Conservation (phyloP, 2,888 invertebrate genomes). For the Volucella inflata region DNA sequence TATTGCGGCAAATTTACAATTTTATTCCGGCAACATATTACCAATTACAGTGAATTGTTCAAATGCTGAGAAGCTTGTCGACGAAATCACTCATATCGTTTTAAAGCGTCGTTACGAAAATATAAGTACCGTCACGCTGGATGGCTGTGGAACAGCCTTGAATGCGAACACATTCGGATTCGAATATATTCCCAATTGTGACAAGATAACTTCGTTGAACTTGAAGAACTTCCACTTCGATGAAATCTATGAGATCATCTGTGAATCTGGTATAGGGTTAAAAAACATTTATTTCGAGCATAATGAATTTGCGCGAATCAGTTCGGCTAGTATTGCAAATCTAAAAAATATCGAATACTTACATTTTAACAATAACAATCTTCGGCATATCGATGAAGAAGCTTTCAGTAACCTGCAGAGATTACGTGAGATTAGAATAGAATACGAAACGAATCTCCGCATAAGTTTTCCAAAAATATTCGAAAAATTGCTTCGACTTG, state of each 20-base stretch:
- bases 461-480: slow-evolving; percentile 53
- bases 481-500: slow-evolving; percentile 40
- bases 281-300: slow-evolving; percentile 75
- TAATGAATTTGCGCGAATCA: slow-evolving; percentile 79
- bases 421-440: slow-evolving; percentile 64
- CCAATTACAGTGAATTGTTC: slow-evolving; percentile 69
- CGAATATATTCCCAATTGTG: slow-evolving; percentile 80
- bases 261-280: slow-evolving; percentile 70
- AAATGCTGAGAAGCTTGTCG: slow-evolving; percentile 30
- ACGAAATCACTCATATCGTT: slow-evolving; percentile 33
- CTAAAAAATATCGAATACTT: slow-evolving; percentile 76
- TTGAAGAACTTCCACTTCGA: slow-evolving; percentile 79
- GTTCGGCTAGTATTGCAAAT: slow-evolving; percentile 76
- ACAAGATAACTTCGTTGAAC: slow-evolving; percentile 76
- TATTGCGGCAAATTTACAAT: slow-evolving; percentile 61
- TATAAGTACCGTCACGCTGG: slow-evolving; percentile 77
- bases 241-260: slow-evolving; percentile 77
- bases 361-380: slow-evolving; percentile 77
- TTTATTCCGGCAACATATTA: slow-evolving; percentile 50
- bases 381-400: slow-evolving; percentile 77
- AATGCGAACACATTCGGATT: slow-evolving; percentile 79
- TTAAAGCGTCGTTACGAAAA: slow-evolving; percentile 75
- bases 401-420: slow-evolving; percentile 75
- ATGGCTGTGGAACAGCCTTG: slow-evolving; percentile 80
- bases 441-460: slow-evolving; percentile 39